Base-by-base conservation (phyloP, 2,888 invertebrate species). In the Conchocele bisecta region DNA sequence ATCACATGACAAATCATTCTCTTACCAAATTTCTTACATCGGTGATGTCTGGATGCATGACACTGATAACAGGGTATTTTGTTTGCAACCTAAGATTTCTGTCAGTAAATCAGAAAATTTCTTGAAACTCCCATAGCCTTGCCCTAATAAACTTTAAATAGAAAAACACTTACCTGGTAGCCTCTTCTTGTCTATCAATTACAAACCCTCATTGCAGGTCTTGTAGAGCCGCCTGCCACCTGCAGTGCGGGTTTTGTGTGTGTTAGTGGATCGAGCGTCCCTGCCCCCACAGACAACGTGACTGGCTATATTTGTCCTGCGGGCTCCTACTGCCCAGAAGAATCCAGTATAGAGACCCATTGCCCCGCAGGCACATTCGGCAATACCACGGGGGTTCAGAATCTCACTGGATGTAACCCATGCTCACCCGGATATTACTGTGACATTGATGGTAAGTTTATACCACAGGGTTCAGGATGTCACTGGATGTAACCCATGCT, bases 301-400 rank as follows among this genome's bases (percentile, higher is more conserved):
- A 88, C 86, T 3, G 90, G 90, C 17, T 86, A 86, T 48, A 73
- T 74, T 28, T 90, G 90, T 72, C 87, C 72, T 2, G 78, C 82
- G 4, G 90, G 90, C 17, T 75, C 83, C 58, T 90, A 85, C 72
- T 90, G 89, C 67, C 88, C 87, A 5, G 64, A 56, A 17, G 88
- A 88, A 7, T 88, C 89, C 3, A 75, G 79, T 60, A 83, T 85
- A 58, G 88, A 85, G 20, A 82, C 79, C 42, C 84, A 81, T 33
- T 90, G 90, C 78, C 89, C 89, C 6, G 75, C 69, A n/a, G 89
- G 89, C 48, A 89, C 89, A 1, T 90, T 85, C 79, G 88, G 88
- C 56, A 82, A 84, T 51, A 48, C 42, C 0, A 64, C 74, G 2
- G 88, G 87, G 0, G 79, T 89, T 39, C 83, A 87, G 51, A 89